A percentile compares a stretch with the other conserved stretches of the same genome.
Conservation (phyloP, 2,888 invertebrate genomes). For the Exocentrus adspersus region DNA sequence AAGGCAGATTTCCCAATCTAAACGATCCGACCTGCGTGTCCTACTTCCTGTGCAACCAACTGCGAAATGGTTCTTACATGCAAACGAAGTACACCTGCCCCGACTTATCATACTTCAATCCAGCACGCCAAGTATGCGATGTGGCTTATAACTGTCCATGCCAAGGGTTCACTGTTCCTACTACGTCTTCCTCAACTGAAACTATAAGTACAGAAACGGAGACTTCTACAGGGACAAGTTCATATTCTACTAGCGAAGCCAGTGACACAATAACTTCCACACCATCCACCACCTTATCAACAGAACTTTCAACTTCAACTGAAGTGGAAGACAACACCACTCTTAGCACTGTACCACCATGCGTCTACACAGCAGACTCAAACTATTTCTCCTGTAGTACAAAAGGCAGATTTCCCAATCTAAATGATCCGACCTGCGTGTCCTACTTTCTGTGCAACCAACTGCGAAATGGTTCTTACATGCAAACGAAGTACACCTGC, state of each 20-base stretch:
- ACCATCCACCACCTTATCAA: too few species aligned
- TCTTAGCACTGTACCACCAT: too few species aligned
- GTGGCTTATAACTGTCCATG: neutral
- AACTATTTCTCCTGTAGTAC: constrained; percentile 23
- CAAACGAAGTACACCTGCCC: neutral
- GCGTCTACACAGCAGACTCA: neutral
- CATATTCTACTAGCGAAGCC: too few species aligned
- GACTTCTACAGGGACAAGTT: neutral
- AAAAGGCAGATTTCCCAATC: constrained; percentile 39
- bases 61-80: constrained; percentile 6
- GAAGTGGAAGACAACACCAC: too few species aligned
- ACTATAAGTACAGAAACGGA: constrained; percentile 1
- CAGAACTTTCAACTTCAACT: neutral
- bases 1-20: constrained; percentile 63
- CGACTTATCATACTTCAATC: too few species aligned
- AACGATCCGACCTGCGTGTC: constrained; percentile 50
- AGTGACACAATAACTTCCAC: too few species aligned
- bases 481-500: constrained; percentile 62
- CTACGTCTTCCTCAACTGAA: neutral
- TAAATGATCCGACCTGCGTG: constrained; percentile 59
- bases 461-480: constrained; percentile 54
- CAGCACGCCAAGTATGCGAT: neutral
- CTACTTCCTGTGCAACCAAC: too few species aligned
- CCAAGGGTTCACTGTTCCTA: neutral
- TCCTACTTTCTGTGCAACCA: constrained; percentile 63